These are phyloP conservation scores for Epinotia bilunana DNA, from an alignment of 2,888 invertebrate genomes.

Conservation along the genomic window DNA sequence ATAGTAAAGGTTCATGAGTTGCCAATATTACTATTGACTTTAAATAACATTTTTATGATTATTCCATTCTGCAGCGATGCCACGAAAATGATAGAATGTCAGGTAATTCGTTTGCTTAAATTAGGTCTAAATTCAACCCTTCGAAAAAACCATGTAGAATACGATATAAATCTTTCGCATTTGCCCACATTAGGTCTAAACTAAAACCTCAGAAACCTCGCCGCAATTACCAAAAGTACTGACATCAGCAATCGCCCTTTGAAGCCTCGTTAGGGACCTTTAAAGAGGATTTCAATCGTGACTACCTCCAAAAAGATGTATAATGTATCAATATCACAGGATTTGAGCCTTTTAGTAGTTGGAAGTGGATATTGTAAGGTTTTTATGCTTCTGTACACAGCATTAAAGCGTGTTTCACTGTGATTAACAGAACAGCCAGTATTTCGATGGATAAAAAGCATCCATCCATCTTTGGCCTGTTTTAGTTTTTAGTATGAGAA, in stretches of 20 bases:
- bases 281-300: background rate
- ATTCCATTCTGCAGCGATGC: too few relatives aligned
- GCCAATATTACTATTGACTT: too few relatives aligned
- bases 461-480: too few relatives aligned
- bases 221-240: background rate
- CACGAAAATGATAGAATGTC: too few relatives aligned
- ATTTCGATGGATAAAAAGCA: background rate
- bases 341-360: background rate
- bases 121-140: background rate
- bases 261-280: conserved; percentile 4
- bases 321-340: background rate
- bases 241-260: background rate
- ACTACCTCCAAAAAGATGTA: background rate
- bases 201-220: background rate
- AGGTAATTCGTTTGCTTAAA: too few relatives aligned
- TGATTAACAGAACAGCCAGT: background rate
- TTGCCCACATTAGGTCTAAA: background rate
- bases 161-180: background rate
- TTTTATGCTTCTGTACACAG: background rate
- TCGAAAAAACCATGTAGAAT: background rate
- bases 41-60: too few relatives aligned
- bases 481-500: too few relatives aligned
- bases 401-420: background rate
- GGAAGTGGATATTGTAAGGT: background rate
- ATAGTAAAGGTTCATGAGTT: too few relatives aligned